phyloP scores from a whole-genome alignment of 2,113 vertebrate genomes.

The Ctenodactylus gundi region DNA sequence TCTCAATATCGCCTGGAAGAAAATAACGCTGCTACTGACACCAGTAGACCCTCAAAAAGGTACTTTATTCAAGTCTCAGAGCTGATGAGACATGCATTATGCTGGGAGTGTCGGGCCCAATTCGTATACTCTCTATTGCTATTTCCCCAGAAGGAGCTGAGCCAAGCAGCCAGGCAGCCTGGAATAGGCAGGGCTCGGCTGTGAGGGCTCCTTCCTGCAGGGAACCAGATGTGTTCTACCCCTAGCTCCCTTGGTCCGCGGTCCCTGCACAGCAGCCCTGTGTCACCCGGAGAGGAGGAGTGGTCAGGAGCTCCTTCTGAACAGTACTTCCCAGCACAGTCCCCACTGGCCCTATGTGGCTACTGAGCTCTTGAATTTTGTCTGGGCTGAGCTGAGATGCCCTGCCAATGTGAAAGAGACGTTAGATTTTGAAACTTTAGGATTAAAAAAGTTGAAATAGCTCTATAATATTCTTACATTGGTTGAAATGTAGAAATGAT shows the following conservation, averaged over 20 bases:
- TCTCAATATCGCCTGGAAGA: not conserved
- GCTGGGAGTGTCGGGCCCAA: not conserved
- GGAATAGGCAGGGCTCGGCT: not conserved
- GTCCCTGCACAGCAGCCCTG: not conserved
- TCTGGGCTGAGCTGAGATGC: not conserved
- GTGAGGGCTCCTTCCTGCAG: not conserved
- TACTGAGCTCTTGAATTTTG: not conserved
- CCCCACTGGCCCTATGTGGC: not conserved
- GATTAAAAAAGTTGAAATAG: not conserved
- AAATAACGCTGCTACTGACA: not conserved
- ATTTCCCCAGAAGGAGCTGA: not conserved
- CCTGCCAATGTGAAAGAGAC: not conserved
- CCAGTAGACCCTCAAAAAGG: conserved; percentile 20
- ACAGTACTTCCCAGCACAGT: not conserved
- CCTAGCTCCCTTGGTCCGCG: too few relatives aligned
- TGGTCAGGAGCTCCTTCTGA: not conserved
- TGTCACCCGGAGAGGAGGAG: not conserved
- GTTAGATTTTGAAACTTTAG: not conserved
- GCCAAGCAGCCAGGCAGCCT: not conserved
- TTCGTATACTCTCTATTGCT: not conserved
- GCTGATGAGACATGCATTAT: conserved; percentile 41
- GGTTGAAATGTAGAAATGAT: not conserved
- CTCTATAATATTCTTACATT: not conserved
- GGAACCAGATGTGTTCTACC: not conserved
- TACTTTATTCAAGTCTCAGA: conserved; percentile 36